phyloP scores from a whole-genome alignment of 1,140 invertebrate genomes.

The Ectropis grisescens region DNA sequence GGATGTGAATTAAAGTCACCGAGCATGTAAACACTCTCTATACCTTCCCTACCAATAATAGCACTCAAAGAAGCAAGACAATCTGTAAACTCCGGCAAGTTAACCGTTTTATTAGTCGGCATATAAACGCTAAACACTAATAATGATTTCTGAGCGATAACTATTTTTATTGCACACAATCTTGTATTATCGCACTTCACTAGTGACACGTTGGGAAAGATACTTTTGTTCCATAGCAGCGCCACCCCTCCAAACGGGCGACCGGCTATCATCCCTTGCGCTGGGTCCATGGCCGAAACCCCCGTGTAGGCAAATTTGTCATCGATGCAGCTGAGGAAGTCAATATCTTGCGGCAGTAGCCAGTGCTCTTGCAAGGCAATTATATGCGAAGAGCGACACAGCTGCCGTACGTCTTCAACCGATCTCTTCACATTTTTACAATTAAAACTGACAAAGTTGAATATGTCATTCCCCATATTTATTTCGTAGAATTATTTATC shows the following conservation, averaged over 20 bases:
- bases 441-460: slow-evolving; percentile 8
- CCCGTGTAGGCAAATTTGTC: slow-evolving; percentile 5
- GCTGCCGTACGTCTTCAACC: slow-evolving; percentile 2
- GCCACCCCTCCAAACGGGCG: slow-evolving; percentile 9
- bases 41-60: not conserved
- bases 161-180: slow-evolving; percentile 4
- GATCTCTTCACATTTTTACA: slow-evolving; percentile 12
- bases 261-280: not conserved
- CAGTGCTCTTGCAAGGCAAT: slow-evolving; percentile 10
- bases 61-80: slow-evolving; percentile 2
- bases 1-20: too few species aligned
- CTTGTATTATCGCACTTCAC: slow-evolving; percentile 6
- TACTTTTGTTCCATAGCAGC: slow-evolving; percentile 6
- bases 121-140: too few species aligned
- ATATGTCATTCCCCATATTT: too few species aligned
- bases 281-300: slow-evolving; percentile 5
- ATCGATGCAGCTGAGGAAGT: slow-evolving; percentile 5
- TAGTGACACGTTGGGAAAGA: slow-evolving; percentile 5
- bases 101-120: too few species aligned
- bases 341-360: slow-evolving; percentile 10
- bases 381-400: slow-evolving; percentile 5
- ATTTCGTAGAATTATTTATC: slow-evolving; percentile 1
- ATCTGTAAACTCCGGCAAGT: slow-evolving; percentile 6
- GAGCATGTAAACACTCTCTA: too few species aligned
- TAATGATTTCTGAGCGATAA: not conserved